A percentile compares a stretch with the other conserved stretches of the same genome.
Evolutionary conservation across 2,888 invertebrate species (phyloP).

Genomic region (Agrenia bidenticulata): DNA sequence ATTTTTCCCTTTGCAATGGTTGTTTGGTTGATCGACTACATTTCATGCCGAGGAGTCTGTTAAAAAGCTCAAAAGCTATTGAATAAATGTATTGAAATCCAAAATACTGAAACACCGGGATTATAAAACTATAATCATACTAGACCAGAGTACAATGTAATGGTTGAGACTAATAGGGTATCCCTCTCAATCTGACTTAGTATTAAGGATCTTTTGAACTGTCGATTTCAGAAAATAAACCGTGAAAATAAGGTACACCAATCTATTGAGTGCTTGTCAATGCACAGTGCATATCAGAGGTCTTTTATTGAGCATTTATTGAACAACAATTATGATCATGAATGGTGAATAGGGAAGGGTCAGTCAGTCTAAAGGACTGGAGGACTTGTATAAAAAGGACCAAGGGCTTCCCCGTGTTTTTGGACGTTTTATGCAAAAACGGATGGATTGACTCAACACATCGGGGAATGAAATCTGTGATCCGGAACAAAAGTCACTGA

Average conservation of each 20-base stretch:
- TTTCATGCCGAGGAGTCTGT: too few species aligned
- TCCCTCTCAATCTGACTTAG: not conserved
- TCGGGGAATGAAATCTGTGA: not conserved
- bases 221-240: slow-evolving; percentile 1
- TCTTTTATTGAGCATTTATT: slow-evolving; percentile 1
- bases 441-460: slow-evolving; percentile 18
- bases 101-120: too few species aligned
- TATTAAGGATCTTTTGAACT: not conserved
- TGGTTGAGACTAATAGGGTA: not conserved
- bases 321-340: not conserved
- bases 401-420: not conserved
- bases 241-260: not conserved
- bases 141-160: too few species aligned
- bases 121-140: too few species aligned
- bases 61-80: too few species aligned
- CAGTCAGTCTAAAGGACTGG: not conserved
- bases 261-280: not conserved
- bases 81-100: too few species aligned
- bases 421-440: slow-evolving; percentile 4
- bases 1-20: too few species aligned
- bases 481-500: slow-evolving; percentile 16
- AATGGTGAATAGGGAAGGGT: not conserved
- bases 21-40: too few species aligned
- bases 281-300: not conserved
- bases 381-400: not conserved